Base-by-base conservation (phyloP, 2,888 invertebrate species). In the Acanthococcus lagerstroemiae region DNA sequence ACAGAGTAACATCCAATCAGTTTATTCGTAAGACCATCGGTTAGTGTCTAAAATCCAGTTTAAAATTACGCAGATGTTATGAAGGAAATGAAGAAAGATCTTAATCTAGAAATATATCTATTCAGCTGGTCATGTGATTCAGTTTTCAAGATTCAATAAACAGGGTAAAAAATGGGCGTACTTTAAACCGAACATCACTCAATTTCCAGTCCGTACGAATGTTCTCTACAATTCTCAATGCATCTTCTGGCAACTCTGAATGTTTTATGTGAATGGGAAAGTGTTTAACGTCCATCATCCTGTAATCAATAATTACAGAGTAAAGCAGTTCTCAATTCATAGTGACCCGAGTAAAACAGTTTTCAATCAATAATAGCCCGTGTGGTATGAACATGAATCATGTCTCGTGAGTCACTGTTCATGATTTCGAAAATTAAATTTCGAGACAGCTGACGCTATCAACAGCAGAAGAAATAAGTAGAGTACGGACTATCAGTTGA, bases 11-110 rank as follows among this genome's bases (percentile, higher is more conserved):
- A 83, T 37, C 90, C 90, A 65, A 95, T 82, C 72, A 96, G 80
- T 77, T 90, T 92, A 78, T 95, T 95, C 55, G 95, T 93, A 69
- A 93, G 90, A 52, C 95, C 95, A 81, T 94, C 90, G 69, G 92
- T 94, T 77, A 95, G 93, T 74, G 86, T 78, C 94, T 95, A 78
- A 72, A 69, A 68, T 69, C 37, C 44, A 46, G 9, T 15, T 17
- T 3, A 22, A 50, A 19, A 50, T 22, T 15, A 12, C 7, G 22
- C 22, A 67, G 17, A 48, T 9, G 9, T n/a, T 48, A 52, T 22
- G 3, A 2, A 22, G 22, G 2, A 22, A 21, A 21, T 22, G 9
- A 19, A 22, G 9, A 52, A 52, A 12, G 24, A 52, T 1, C 15
- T 9, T 17, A 45, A 45, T 4, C 4, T 7, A 45, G 4, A 45